phyloP scores from a whole-genome alignment of 2,888 invertebrate genomes.

The Neoaliturus tenellus region DNA sequence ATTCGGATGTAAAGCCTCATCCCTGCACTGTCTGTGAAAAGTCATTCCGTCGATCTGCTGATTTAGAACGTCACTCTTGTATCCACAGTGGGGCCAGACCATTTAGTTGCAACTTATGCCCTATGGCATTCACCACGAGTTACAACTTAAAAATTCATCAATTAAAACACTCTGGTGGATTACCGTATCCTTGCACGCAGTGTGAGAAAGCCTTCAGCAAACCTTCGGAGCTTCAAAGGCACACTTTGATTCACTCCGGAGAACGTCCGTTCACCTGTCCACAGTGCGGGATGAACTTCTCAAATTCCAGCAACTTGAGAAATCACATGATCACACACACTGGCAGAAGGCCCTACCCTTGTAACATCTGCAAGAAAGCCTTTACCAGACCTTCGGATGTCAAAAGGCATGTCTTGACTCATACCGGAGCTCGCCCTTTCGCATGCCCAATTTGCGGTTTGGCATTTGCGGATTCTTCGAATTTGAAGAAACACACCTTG shows the following conservation, averaged over 20 bases:
- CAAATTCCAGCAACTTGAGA: conserved; percentile 64
- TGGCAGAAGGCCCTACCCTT: conserved; percentile 63
- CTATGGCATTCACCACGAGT: conserved; percentile 65
- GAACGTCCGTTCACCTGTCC: conserved; percentile 67
- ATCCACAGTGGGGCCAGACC: conserved; percentile 69
- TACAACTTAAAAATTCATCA: conserved; percentile 66
- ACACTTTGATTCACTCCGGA: conserved; percentile 67
- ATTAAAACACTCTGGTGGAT: conserved; percentile 64
- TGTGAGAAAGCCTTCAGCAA: conserved; percentile 68
- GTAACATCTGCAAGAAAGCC: conserved; percentile 64
- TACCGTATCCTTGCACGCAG: conserved; percentile 65
- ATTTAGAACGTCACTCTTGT: conserved; percentile 63
- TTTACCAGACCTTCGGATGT: conserved; percentile 66
- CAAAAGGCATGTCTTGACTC: conserved; percentile 77
- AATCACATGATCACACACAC: conserved; percentile 65
- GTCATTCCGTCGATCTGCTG: conserved; percentile 64
- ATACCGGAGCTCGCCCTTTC: conserved; percentile 79
- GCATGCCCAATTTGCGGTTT: conserved; percentile 77
- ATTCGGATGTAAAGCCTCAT: conserved; percentile 64
- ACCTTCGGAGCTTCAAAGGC: conserved; percentile 68
- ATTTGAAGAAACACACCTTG: conserved; percentile 81
- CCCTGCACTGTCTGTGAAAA: conserved; percentile 64
- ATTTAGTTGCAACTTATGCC: conserved; percentile 66
- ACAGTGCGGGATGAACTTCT: conserved; percentile 66
- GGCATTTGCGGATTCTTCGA: conserved; percentile 79